Base-by-base conservation (phyloP, 2,888 invertebrate species). In the Oscheius onirici region DNA sequence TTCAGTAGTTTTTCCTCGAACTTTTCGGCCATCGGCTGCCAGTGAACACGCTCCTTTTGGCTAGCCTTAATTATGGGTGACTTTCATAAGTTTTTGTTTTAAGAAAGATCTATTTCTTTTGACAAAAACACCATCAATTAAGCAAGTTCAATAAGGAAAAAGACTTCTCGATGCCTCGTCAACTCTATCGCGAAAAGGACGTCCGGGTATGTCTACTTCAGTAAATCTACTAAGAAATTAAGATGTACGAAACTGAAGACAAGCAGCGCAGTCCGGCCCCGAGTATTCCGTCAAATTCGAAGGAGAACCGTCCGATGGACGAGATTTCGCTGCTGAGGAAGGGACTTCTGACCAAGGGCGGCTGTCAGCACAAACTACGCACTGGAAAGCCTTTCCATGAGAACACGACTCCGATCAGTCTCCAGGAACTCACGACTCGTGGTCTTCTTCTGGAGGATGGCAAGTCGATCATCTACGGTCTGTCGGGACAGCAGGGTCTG, bases 341-440 rank as follows among this genome's bases (percentile, higher is more conserved):
- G 20, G 58, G 58, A 2, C 43, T 58, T 8, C 17, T 41, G n/a
- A 22, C n/a, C 3, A 58, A 34, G 58, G 17, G 13, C 6, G 41
- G 58, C 20, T 17, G 41, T n/a, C 58, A 58, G n/a, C 46, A 17
- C 46, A 40, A 58, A 11, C 41, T 41, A 20, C n/a, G 41, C 6
- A 40, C 6, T 17, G 58, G 58, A 2, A 40, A 43, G 40, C 58
- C 58, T 8, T 40, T 22, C 41, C 22, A 41, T n/a, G 58, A 58
- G 20, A 58, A 20, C 41, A 40, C 40, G 17, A n/a, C 10, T 13
- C 63, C 63, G 24, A 63, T 63, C 26, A 28, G 11, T 24, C 63
- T 63, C 17, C 63, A 63, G 49, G 63, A 63, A 34, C 34, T 63
- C 26, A 63, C 63, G 15, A 26, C 24, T 17, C 24, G 63, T n/a